Percentiles rank a stretch among this genome's conserved stretches.
phyloP scores from a whole-genome alignment of 2,797 vertebrate genomes.

The Pangasius sanitwongsei region DNA sequence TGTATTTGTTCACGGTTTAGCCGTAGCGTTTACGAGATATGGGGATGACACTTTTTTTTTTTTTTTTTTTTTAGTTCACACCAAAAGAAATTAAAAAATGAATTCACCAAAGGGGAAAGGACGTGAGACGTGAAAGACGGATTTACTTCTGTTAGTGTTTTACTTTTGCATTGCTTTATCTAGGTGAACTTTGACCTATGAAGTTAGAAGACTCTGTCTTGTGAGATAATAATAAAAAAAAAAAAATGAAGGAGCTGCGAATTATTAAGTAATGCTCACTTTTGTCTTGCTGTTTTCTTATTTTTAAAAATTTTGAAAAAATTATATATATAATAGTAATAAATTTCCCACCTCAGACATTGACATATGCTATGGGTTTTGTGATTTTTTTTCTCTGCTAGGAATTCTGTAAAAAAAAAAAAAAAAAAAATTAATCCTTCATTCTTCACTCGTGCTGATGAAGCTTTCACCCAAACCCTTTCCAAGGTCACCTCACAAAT shows the following conservation, averaged over 20 bases:
- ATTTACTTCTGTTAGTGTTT: not conserved
- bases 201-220: not conserved
- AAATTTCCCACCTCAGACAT: no score
- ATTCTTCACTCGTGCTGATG: constrained; percentile 24
- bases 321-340: no score
- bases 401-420: no score
- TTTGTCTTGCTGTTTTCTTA: no score
- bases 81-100: not conserved
- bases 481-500: constrained; percentile 36
- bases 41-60: not conserved
- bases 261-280: no score
- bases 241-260: no score
- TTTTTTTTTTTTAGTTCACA: not conserved
- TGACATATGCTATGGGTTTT: no score
- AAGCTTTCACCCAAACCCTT: constrained; percentile 22
- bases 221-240: no score
- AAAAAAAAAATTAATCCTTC: not conserved
- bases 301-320: no score
- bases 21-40: not conserved
- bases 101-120: not conserved
- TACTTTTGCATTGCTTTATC: not conserved
- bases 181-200: not conserved
- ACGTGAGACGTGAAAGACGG: not conserved
- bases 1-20: not conserved
- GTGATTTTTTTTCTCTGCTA: no score